Percentiles rank a stretch among this genome's conserved stretches.
Conservation (phyloP, 2,113 vertebrate genomes). For the Osmerus eperlanus region DNA sequence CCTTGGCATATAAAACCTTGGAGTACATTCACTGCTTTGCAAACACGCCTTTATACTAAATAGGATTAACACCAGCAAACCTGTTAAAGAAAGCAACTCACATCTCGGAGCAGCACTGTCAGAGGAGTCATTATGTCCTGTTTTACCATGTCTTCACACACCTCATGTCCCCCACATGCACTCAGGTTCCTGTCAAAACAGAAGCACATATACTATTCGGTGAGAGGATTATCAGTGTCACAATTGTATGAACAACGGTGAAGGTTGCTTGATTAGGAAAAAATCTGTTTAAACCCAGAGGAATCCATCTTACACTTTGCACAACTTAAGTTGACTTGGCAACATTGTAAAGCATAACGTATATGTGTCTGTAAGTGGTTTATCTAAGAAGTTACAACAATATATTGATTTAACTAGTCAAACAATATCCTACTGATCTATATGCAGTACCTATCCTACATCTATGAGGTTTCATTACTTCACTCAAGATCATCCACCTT, state of each 20-base stretch:
- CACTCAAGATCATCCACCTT: no score
- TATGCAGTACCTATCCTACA: not conserved
- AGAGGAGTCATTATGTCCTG: constrained; percentile 92
- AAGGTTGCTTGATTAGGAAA: not conserved
- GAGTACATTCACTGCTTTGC: not conserved
- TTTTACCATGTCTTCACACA: constrained; percentile 95
- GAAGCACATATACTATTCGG: constrained; percentile 26
- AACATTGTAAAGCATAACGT: no score
- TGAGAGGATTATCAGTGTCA: not conserved
- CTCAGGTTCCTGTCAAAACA: constrained; percentile 84
- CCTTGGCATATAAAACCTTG: not conserved
- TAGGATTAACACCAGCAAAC: not conserved
- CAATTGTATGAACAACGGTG: constrained; percentile 9
- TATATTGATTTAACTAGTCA: not conserved
- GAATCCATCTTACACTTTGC: no score
- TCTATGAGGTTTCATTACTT: no score
- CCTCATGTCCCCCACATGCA: constrained; percentile 90
- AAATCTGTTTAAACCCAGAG: not conserved
- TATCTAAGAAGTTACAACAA: no score
- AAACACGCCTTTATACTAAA: not conserved
- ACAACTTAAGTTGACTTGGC: no score
- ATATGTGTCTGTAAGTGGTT: no score
- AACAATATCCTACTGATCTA: not conserved
- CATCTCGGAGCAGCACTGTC: constrained; percentile 86
- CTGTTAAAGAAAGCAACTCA: constrained; percentile 53